Evolutionary conservation across 2,113 vertebrate genomes (phyloP).

Genomic region (Archocentrus centrarchus): DNA sequence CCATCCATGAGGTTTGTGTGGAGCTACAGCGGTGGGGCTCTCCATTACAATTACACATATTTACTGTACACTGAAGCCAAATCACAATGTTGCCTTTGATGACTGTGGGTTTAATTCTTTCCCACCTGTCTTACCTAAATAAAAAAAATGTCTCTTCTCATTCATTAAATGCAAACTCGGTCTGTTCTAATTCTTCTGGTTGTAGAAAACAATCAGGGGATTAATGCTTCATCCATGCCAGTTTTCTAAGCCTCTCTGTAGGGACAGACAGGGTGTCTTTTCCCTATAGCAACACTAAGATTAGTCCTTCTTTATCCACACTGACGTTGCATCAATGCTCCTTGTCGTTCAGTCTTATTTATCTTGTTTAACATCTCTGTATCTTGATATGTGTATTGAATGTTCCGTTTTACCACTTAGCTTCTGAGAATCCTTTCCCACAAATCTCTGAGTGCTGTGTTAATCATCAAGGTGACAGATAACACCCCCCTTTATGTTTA

Average conservation of each 20-base stretch:
- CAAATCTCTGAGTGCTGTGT: conserved; percentile 30
- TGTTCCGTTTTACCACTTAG: neutral
- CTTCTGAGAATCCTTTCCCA: conserved; percentile 16
- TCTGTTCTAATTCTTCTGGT: neutral
- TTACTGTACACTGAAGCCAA: neutral
- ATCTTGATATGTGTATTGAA: neutral
- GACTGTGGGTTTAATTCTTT: neutral
- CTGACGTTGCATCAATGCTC: neutral
- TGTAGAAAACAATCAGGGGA: conserved; percentile 3
- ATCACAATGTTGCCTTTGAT: neutral
- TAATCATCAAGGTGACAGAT: conserved; percentile 34
- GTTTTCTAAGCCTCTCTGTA: neutral
- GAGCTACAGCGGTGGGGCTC: neutral
- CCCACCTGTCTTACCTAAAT: neutral
- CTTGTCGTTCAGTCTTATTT: neutral
- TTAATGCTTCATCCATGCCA: neutral
- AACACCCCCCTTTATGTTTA: conserved; percentile 42
- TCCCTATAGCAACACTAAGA: neutral
- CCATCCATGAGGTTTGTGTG: conserved; percentile 2
- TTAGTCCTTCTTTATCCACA: neutral
- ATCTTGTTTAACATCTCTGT: neutral
- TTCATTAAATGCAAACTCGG: neutral
- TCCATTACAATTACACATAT: neutral
- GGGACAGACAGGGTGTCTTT: neutral
- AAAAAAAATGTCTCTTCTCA: neutral